These are phyloP conservation scores for Camponotus pennsylvanicus DNA, from an alignment of 1,140 invertebrate genomes.

Conservation along the genomic window DNA sequence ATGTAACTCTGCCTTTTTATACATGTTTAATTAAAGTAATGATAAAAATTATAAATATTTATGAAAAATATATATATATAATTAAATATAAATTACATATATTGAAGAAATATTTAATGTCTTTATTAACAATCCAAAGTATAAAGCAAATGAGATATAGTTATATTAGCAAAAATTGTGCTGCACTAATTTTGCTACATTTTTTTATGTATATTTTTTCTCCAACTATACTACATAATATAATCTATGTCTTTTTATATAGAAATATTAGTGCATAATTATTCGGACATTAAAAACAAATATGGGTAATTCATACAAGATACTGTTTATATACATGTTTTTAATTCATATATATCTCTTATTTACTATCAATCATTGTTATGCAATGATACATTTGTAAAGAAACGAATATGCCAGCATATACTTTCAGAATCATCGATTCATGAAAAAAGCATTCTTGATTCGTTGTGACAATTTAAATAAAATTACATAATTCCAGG, in stretches of 20 bases:
- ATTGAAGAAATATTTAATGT: slow-evolving; percentile 13
- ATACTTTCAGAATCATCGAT: background rate
- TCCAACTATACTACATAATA: slow-evolving; percentile 14
- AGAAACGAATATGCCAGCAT: background rate
- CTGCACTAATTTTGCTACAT: background rate
- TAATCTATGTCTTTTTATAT: background rate
- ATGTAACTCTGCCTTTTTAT: background rate
- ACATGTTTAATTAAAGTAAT: background rate
- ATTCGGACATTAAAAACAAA: background rate
- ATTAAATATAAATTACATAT: background rate
- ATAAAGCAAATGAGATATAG: background rate
- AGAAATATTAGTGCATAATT: slow-evolving; percentile 20
- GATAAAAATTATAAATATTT: slow-evolving; percentile 9
- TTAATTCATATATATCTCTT: slow-evolving; percentile 42
- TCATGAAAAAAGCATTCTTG: background rate
- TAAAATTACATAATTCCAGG: background rate
- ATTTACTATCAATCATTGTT: slow-evolving; percentile 15
- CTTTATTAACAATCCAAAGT: slow-evolving; percentile 25
- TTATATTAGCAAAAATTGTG: background rate
- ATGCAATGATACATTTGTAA: slow-evolving; percentile 1
- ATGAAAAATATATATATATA: slow-evolving; percentile 27
- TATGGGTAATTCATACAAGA: slow-evolving; percentile 35
- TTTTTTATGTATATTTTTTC: background rate
- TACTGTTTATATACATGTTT: slow-evolving; percentile 13
- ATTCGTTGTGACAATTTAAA: background rate